Evolutionary conservation across 2,113 vertebrate species (phyloP).

Genomic region (Antidorcas marsupialis): DNA sequence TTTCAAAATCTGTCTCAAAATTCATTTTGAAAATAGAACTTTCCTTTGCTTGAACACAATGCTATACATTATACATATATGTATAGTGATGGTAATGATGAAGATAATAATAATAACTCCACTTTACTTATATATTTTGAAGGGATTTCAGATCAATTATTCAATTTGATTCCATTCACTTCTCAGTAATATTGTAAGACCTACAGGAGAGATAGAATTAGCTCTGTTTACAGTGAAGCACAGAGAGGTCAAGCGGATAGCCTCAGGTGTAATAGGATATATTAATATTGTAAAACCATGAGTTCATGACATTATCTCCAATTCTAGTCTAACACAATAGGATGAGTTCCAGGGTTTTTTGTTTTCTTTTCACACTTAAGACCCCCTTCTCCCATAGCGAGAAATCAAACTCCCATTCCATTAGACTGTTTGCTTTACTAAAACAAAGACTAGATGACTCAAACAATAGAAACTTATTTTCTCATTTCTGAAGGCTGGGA

Average conservation of each 20-base stretch:
- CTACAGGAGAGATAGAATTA: background rate
- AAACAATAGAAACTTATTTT: background rate
- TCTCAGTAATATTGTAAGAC: background rate
- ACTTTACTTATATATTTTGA: background rate
- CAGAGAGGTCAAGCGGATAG: background rate
- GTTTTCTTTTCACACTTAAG: background rate
- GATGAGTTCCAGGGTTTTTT: background rate
- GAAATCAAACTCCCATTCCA: background rate
- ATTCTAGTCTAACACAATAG: background rate
- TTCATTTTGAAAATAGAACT: conserved; percentile 1
- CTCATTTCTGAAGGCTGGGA: background rate
- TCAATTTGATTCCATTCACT: background rate
- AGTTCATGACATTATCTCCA: background rate
- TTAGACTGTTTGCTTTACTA: background rate
- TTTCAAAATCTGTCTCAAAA: conserved; percentile 26
- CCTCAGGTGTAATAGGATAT: background rate
- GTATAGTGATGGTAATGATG: background rate
- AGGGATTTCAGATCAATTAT: background rate
- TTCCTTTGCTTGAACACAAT: background rate
- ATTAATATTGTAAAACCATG: background rate
- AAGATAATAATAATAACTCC: background rate
- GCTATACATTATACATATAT: background rate
- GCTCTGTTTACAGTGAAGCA: background rate
- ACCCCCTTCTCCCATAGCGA: background rate
- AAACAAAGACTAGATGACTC: background rate